phyloP scores from a whole-genome alignment of 2,888 invertebrate genomes.

The Apotomis capreana region DNA sequence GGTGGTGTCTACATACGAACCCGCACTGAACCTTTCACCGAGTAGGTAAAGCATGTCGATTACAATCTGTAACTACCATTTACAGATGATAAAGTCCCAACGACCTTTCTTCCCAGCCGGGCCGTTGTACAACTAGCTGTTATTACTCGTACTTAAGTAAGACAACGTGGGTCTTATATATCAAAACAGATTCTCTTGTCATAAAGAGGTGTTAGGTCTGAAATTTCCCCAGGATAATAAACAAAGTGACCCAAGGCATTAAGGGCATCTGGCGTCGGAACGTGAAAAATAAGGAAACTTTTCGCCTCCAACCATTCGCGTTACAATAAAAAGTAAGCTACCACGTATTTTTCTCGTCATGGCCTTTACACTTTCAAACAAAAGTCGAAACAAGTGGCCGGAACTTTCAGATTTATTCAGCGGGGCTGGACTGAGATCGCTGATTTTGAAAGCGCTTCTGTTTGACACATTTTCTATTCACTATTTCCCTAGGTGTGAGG shows the following conservation, averaged over 20 bases:
- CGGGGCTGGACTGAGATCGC: constrained; percentile 45
- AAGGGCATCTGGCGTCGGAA: constrained; percentile 60
- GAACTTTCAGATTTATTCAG: constrained; percentile 47
- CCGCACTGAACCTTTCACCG: too few species aligned
- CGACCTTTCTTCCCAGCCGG: background rate
- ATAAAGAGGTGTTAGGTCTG: constrained; percentile 41
- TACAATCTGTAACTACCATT: too few species aligned
- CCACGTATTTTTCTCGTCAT: constrained; percentile 52
- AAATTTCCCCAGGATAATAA: constrained; percentile 46
- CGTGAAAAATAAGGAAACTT: constrained; percentile 60
- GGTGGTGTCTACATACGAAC: too few species aligned
- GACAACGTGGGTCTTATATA: constrained; percentile 21
- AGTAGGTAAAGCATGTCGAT: too few species aligned
- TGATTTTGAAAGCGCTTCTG: constrained; percentile 47
- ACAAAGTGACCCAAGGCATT: constrained; percentile 59
- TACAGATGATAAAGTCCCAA: too few species aligned
- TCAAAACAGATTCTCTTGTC: constrained; percentile 35
- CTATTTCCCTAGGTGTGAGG: constrained; percentile 24
- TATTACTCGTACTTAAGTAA: constrained; percentile 13
- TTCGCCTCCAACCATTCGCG: constrained; percentile 54
- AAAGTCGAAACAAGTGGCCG: constrained; percentile 57
- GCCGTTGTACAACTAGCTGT: background rate
- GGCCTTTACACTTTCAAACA: constrained; percentile 56
- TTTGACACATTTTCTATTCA: constrained; percentile 38
- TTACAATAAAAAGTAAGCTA: constrained; percentile 63